Base-by-base conservation (phyloP, 1,140 invertebrate species). In the Chrysoperla carnea region DNA sequence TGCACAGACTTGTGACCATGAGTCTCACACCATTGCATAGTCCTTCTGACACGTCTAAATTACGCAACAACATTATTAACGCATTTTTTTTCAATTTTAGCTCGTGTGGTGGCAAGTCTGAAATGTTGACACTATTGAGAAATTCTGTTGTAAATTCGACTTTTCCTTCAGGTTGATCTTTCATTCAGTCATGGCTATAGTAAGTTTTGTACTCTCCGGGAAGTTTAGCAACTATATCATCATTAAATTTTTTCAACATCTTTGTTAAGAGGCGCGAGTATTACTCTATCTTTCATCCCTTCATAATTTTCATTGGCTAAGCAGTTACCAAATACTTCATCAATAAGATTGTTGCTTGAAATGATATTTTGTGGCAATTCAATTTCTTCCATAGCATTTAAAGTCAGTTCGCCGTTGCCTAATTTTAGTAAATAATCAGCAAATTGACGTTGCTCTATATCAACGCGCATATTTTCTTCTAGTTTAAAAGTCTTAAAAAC, bases 61-160 rank as follows among this genome's bases (percentile, higher is more conserved):
- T 52, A 44, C 48, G 15, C 6, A 54, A 40, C 0, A 52, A 40
- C 43, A 52, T 54, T 17, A 54, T 36, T 3, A 52, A 31, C 9
- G n/a, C 36, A 37, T 48, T 46, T 39, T 39, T 42, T 46, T 46
- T 49, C 33, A 55, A 36, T 37, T 42, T 35, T 36, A 54, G 42
- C 42, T 51, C 41, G 42, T 52, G 45, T 29, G 46, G 46, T 8
- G 50, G 49, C n/a, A 51, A 40, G 29, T 14, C 29, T 29, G 47
- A 7, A n/a, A 44, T 46, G n/a, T 48, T 44, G 12, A 50, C 27
- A 6, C 39, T 33, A 42, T 52, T 54, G 27, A 54, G 37, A 44
- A 45, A 52, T 40, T 52, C 46, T 7, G 42, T 37, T 37, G 45
- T 46, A 37, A 41, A 42, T 45, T 50, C 14, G n/a, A 38, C 15